Percentiles rank a stretch among this genome's conserved stretches.
phyloP scores from a whole-genome alignment of 2,888 invertebrate species.

The Andrena dorsata region DNA sequence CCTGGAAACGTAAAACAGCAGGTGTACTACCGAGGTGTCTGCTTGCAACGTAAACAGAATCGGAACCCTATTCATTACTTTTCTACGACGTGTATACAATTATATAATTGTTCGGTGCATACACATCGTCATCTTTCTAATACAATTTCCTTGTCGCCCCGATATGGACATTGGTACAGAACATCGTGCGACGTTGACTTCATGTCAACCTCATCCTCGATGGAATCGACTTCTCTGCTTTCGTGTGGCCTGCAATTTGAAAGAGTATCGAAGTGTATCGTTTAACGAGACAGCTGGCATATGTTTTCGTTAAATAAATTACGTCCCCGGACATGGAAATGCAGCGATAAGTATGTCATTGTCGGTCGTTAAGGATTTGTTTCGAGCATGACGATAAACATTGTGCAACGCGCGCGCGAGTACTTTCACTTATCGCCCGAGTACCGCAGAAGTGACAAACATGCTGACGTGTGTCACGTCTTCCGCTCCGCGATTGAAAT shows the following conservation, averaged over 20 bases:
- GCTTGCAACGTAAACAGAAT: background rate
- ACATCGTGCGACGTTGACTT: constrained; percentile 24
- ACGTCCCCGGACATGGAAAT: background rate
- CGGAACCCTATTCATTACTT: background rate
- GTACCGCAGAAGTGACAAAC: background rate
- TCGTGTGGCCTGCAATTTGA: constrained; percentile 27
- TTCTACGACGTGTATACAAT: background rate
- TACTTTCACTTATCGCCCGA: constrained; percentile 12
- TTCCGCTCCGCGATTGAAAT: background rate
- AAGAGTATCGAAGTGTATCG: background rate
- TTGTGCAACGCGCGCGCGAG: background rate
- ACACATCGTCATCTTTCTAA: constrained; percentile 60
- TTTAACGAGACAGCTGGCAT: background rate
- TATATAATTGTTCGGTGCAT: constrained; percentile 21
- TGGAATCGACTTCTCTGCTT: background rate
- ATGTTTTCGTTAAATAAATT: constrained; percentile 8
- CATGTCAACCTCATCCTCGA: constrained; percentile 48
- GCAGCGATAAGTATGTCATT: background rate
- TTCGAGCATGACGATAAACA: background rate
- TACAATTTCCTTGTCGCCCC: constrained; percentile 2
- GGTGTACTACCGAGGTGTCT: background rate
- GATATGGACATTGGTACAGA: constrained; percentile 1
- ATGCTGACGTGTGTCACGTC: background rate
- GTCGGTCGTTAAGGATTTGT: background rate
- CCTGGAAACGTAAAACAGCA: constrained; percentile 30